Evolutionary conservation across 1,140 invertebrate species (phyloP), one percentile per base, ranked within the genome.

Genomic region (Trichonephila inaurata): DNA sequence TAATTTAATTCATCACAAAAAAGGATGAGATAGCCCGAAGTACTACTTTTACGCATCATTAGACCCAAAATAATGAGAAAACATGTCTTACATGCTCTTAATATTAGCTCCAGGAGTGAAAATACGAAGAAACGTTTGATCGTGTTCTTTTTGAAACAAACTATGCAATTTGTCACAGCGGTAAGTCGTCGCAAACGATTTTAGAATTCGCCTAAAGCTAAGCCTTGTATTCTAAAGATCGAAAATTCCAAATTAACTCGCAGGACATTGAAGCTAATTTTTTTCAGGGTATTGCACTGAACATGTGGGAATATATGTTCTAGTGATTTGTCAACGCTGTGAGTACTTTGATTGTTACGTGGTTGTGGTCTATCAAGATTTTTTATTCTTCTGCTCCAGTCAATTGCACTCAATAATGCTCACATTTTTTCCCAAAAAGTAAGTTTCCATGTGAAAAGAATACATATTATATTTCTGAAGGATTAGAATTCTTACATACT

Each of bases 31-130:
- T 33, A 19, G 72, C 72, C 33, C 33, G 16, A 28, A 28, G 72
- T 33, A 18, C 14, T 77, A 28, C 7, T 77, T 18, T 6, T 14
- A 77, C 4, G 72, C 14, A 77, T 40, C 72, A 77, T 77, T 77
- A 77, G 28, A 28, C 7, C 24, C 18, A 24, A 24, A 77, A 77
- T 77, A 33, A 40, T 19, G 72, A 77, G 28, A 77, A 77, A 77
- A 40, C 28, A 77, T 77, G 72, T 77, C 72, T 77, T 77, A 77
- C 69, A 77, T 28, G 24, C 69, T 16, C 69, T 77, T 77, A 33
- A 77, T 77, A 40, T 77, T 33, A 77, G 18, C 28, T 77, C 28
- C 28, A 40, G 28, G 28, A 33, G 72, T 18, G 72, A 77, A 40
- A 77, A 28, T 33, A 40, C 28, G 28, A 77, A 18, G 28, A 77